Evolutionary conservation across 2,113 vertebrate species (phyloP), one percentile per base, ranked within the genome.

Genomic region (Zeus faber): DNA sequence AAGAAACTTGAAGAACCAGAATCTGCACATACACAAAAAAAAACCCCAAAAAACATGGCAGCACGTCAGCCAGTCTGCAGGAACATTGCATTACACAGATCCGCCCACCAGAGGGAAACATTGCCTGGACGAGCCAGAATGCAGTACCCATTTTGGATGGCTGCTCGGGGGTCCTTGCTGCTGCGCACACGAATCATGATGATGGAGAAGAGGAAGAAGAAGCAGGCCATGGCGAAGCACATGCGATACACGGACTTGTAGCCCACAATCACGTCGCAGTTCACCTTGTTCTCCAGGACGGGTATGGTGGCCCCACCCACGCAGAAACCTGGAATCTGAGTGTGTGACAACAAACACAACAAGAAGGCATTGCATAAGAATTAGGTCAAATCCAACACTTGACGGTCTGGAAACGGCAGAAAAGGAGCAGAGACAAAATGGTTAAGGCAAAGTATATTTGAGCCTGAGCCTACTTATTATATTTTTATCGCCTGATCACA

Each of bases 1-100:
- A 67, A 98, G 87, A 65, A 98, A 92, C 74, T 98, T 98, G 80
- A 98, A 91, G 85, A 98, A 95, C 96, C 96, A 98, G 87, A 97
- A 98, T 48, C 95, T 98, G 54, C 0, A 10, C 54, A 35, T 26
- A 20, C n/a, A 35, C 13, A 16, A 40, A 18, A 31, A 33, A 0
- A 1, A 3, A 41, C 29, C 1, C 9, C 17, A 35, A 24, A 31
- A 20, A 3, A 6, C 13, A 24, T 41, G 39, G 5, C 3, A 37
- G 11, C 3, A 10, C 13, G 4, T 9, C 8, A 21, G 2, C 41
- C 9, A 21, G 20, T 24, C 7, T 44, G 26, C 0, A 10, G 1
- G 13, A 11, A 16, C n/a, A 29, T 60, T 11, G 74, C 60, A 68
- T 48, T 55, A 13, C 7, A 14, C 1, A 10, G 5, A 0, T 62